Conservation (phyloP, 2,113 vertebrate species). For the Columbina picui region DNA sequence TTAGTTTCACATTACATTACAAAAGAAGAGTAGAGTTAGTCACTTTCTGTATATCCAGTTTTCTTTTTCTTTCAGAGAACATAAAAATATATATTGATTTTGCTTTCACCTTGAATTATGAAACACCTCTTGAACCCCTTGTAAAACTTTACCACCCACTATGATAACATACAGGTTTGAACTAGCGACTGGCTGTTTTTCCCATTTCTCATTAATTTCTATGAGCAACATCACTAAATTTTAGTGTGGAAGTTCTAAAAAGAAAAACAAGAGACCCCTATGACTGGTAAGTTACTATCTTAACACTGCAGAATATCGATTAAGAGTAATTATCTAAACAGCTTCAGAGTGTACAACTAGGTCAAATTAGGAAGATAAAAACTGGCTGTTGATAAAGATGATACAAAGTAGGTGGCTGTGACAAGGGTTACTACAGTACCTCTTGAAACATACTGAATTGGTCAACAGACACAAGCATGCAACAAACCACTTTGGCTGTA, state of each 20-base stretch:
- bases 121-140: not conserved
- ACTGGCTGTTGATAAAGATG: not conserved
- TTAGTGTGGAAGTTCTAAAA: not conserved
- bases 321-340: not conserved
- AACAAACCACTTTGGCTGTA: not conserved
- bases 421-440: not conserved
- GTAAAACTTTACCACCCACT: not conserved
- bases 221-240: not conserved
- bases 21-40: not conserved
- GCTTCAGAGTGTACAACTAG: not conserved
- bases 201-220: not conserved
- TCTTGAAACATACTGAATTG: not conserved
- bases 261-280: not conserved
- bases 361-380: not conserved
- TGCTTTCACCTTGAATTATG: not conserved
- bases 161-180: not conserved
- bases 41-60: not conserved
- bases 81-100: not conserved
- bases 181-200: not conserved
- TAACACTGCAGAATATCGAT: not conserved
- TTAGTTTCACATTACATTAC: not conserved
- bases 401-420: not conserved
- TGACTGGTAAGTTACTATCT: not conserved
- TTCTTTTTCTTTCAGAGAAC: not conserved
- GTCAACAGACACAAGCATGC: not conserved